Base-by-base conservation (phyloP, 2,113 vertebrate genomes). In the Trichechus manatus region DNA sequence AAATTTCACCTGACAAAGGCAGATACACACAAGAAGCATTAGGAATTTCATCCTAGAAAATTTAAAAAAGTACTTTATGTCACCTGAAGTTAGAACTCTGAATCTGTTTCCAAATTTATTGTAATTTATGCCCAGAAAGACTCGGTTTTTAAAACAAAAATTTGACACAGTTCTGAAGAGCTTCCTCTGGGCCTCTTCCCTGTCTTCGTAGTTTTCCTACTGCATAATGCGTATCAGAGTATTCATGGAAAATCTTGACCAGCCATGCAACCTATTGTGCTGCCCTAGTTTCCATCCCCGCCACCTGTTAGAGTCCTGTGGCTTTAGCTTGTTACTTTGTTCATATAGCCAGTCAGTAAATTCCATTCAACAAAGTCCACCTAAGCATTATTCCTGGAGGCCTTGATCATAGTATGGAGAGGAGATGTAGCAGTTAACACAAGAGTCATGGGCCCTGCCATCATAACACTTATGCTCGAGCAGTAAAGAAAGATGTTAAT, bases 81-180 rank as follows among this genome's bases (percentile, higher is more conserved):
- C 74, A 89, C 3, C 5, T 75, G 53, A 53, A 86, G 39, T 78
- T 79, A 9, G 72, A 95, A 93, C 4, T 83, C 10, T 78, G 59
- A n/a, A 23, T 75, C 13, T 22, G 20, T 74, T 87, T 42, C 56
- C 39, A 68, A 89, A 93, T 87, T 36, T 88, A 85, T 42, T 86
- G 22, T 66, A 83, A 90, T 92, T 74, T 83, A 91, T 66, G 31
- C 20, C 36, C 50, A 9, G 3, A 39, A 88, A 77, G 17, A 23
- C 3, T 70, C 47, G 64, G 33, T 53, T 97, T 87, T 97, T 72
- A 66, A 91, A 89, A 77, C 6, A 59, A 90, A 92, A 81, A 50
- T 42, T 33, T 94, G 39, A 90, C 80, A n/a, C 6, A 1, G 7
- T 39, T 66, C 39, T 82, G 27, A 91, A 83, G 39, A 86, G 23